Conservation (phyloP, 2,113 vertebrate genomes). For the Stigmatopora argus region DNA sequence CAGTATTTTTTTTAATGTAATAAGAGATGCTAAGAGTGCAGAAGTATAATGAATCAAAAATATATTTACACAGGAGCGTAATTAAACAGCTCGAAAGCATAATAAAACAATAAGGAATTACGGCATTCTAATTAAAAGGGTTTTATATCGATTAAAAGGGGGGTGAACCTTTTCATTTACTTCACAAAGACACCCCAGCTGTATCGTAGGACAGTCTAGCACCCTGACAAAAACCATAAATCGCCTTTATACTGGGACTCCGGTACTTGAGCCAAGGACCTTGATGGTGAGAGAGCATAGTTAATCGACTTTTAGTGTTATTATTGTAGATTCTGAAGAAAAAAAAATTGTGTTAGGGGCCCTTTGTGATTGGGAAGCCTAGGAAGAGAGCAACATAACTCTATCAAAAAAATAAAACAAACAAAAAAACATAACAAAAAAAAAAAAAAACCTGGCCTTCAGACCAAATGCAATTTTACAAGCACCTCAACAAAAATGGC, state of each 20-base stretch:
- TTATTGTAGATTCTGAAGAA: slow-evolving; percentile 70
- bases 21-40: neutral
- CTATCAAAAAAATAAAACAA: slow-evolving; percentile 39
- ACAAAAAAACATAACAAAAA: slow-evolving; percentile 22
- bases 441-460: slow-evolving; percentile 60
- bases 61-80: neutral
- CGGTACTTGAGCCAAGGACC: slow-evolving; percentile 80
- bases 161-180: slow-evolving; percentile 62
- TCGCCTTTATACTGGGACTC: slow-evolving; percentile 70
- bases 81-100: neutral
- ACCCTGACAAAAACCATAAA: slow-evolving; percentile 79
- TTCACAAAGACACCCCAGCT: slow-evolving; percentile 72
- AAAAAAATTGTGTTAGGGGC: slow-evolving; percentile 61
- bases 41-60: neutral
- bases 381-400: slow-evolving; percentile 51
- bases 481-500: slow-evolving; percentile 55
- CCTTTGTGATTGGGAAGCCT: slow-evolving; percentile 64
- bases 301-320: slow-evolving; percentile 82
- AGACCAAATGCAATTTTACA: slow-evolving; percentile 76
- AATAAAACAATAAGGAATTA: slow-evolving; percentile 27
- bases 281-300: slow-evolving; percentile 79
- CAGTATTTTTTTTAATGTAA: neutral
- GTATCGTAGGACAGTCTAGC: slow-evolving; percentile 65
- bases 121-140: slow-evolving; percentile 36
- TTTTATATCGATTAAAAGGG: slow-evolving; percentile 59